These are phyloP conservation scores for Gasterosteus aculeatus DNA, from an alignment of 2,113 vertebrate species.

Conservation along the genomic window DNA sequence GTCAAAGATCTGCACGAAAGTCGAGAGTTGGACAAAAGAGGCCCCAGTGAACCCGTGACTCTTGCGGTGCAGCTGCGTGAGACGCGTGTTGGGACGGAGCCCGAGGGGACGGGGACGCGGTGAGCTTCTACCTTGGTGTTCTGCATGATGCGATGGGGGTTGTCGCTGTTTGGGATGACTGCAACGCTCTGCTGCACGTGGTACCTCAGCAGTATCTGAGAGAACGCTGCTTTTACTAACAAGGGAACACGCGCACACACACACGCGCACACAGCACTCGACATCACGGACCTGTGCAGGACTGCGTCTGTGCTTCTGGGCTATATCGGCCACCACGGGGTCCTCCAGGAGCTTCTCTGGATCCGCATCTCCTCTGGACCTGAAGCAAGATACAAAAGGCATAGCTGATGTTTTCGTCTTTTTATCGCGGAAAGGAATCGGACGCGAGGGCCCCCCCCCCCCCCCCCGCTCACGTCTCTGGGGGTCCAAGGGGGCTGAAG, in stretches of 20 bases:
- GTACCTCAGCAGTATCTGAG: slow-evolving; percentile 79
- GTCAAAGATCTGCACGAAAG: slow-evolving; percentile 78
- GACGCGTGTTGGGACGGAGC: too few species aligned
- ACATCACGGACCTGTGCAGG: slow-evolving; percentile 74
- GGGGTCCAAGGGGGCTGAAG: slow-evolving; percentile 79
- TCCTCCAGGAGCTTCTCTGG: slow-evolving; percentile 76
- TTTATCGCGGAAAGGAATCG: too few species aligned
- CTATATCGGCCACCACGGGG: slow-evolving; percentile 67
- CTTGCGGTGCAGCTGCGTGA: too few species aligned
- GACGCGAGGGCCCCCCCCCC: too few species aligned
- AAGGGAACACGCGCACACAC: neutral
- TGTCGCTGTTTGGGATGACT: slow-evolving; percentile 82
- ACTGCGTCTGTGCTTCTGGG: slow-evolving; percentile 68
- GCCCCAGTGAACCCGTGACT: too few species aligned
- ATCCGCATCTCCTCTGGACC: slow-evolving; percentile 68
- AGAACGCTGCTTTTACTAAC: slow-evolving; percentile 2
- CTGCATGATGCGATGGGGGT: slow-evolving; percentile 80
- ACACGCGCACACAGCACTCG: neutral
- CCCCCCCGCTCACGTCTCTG: slow-evolving; percentile 55
- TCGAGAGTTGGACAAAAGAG: neutral
- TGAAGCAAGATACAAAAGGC: slow-evolving; percentile 20
- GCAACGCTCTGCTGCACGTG: slow-evolving; percentile 79
- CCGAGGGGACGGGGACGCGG: neutral
- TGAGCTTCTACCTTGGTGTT: slow-evolving; percentile 79
- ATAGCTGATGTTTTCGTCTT: too few species aligned